Base-by-base conservation (phyloP, 2,888 invertebrate species). In the Acronicta psi region DNA sequence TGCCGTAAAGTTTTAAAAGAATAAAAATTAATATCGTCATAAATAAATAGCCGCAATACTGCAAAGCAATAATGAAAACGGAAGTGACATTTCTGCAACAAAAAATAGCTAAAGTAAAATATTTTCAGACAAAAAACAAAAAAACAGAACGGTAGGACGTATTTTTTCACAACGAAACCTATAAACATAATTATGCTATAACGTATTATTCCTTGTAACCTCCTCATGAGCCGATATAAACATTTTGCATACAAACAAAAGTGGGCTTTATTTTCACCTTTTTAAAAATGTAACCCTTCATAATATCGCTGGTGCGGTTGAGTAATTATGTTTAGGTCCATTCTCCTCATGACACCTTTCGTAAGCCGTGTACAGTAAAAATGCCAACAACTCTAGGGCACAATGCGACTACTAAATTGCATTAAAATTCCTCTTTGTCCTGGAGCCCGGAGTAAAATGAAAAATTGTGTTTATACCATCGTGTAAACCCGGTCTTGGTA, bases 401-500 rank as follows among this genome's bases (percentile, higher is more conserved):
- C 79, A 80, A 83, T 82, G 83, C 79, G 72, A 80, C 78, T 77
- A 82, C 79, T 81, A 84, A 87, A 89, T 86, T 90, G 85, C 86
- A 89, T 90, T 88, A 89, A 89, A 85, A 88, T 85, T 87, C 86
- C 76, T 67, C 83, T 90, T 86, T 85, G 84, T 82, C 77, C 73
- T 70, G 75, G 59, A 59, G 57, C 58, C 59, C 45, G 49, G 47
- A 40, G 63, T 42, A 77, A 84, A 85, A 88, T 85, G 83, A 84
- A 85, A 85, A 84, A 85, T 84, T 83, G 79, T 82, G 65, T 66
- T 75, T 55, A 50, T 61, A 80, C 74, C 64, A 7, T 7, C 29
- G 11, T 63, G 62, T 67, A 67, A 65, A 75, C 67, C 58, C 57
- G 57, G 67, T 73, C 68, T 73, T 58, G 59, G 54, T 66, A 61